Base-by-base conservation (phyloP, 2,113 vertebrate species). In the Colius striatus region DNA sequence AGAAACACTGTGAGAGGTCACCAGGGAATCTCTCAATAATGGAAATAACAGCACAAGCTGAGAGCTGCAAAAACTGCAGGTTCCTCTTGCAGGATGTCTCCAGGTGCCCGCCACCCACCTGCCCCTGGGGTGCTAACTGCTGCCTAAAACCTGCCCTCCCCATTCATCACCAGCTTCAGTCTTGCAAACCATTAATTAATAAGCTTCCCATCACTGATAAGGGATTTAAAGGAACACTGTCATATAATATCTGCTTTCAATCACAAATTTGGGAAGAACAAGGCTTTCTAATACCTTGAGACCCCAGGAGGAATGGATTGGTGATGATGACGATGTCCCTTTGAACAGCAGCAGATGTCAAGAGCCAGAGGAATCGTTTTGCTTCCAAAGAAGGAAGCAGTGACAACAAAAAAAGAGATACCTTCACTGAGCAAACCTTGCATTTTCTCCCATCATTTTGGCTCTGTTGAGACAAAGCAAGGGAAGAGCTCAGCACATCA, bases 341-440 rank as follows among this genome's bases (percentile, higher is more conserved):
- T 96, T 94, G 87, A 95, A 72, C 20, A 86, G 55, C 55, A 94
- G 89, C 94, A 95, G 94, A 86, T 89, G 86, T 81, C 76, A 92
- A 57, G 84, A 88, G 68, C 84, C 60, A 34, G 34, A 94, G 77
- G 76, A 74, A 71, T 32, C 3, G 77, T 92, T 94, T 89, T 80
- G 92, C 83, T 84, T 88, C 32, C 41, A 16, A 65, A 84, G 61
- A 38, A 63, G n/a, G 68, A 92, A 89, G 86, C 6, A 30, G 57
- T 62, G 75, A 82, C 57, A 5, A 36, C 43, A 60, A 51, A 63
- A 38, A 66, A 79, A n/a, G 38, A 62, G 19, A 47, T 15, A 25
- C 16, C 30, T 83, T 34, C 23, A 50, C 6, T 29, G 65, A 63
- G 43, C 60, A 92, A 77, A 89, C 74, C 1, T 50, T 76, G 67